These are phyloP conservation scores for Ectropis grisescens DNA, from an alignment of 1,140 invertebrate species.

Conservation along the genomic window DNA sequence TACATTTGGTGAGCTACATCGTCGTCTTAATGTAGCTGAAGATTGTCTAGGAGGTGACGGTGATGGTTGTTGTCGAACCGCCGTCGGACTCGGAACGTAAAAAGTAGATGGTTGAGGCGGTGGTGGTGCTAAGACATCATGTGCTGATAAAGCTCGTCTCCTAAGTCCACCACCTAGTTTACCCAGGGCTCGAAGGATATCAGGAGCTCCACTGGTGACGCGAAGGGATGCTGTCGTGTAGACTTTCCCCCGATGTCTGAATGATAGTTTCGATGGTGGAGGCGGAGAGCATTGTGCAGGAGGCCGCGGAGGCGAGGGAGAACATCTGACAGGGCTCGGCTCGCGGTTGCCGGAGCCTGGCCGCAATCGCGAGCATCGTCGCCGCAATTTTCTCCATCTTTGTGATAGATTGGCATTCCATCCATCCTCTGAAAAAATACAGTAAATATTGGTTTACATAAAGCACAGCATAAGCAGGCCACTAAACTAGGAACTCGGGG, in stretches of 20 bases:
- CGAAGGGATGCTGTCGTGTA: constrained; percentile 74
- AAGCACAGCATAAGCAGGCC: too few relatives aligned
- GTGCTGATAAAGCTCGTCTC: constrained; percentile 75
- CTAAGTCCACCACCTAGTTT: constrained; percentile 77
- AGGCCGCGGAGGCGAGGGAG: constrained; percentile 62
- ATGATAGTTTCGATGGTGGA: constrained; percentile 57
- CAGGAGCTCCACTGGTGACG: constrained; percentile 73
- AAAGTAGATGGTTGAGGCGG: constrained; percentile 72
- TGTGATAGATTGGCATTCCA: constrained; percentile 82
- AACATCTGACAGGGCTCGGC: constrained; percentile 61
- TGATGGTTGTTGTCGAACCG: constrained; percentile 30
- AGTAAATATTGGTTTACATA: too few relatives aligned
- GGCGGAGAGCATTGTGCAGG: constrained; percentile 50
- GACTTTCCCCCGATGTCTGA: constrained; percentile 68
- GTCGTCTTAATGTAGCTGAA: constrained; percentile 41
- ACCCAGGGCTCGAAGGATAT: constrained; percentile 75
- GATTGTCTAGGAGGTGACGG: constrained; percentile 44
- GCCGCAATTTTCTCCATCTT: constrained; percentile 77
- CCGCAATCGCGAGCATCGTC: constrained; percentile 76
- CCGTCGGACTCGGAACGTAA: constrained; percentile 76
- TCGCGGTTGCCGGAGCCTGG: constrained; percentile 65
- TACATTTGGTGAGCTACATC: constrained; percentile 63
- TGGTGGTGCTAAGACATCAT: constrained; percentile 73
- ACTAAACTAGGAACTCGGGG: too few relatives aligned
- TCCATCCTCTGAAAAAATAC: constrained; percentile 74